Evolutionary conservation across 2,888 invertebrate species (phyloP), one percentile per base, ranked within the genome.

Genomic region (Carabus problematicus): DNA sequence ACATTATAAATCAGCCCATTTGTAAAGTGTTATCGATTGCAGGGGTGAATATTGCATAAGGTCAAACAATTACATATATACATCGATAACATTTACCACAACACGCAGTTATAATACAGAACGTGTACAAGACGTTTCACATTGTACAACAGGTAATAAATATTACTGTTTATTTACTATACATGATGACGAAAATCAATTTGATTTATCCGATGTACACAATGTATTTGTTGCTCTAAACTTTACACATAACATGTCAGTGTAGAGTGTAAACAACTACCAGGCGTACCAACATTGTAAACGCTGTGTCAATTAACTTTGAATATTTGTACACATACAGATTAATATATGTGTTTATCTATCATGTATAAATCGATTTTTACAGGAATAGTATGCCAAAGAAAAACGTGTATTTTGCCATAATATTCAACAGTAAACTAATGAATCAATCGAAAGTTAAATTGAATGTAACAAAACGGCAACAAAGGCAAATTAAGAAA

Each of bases 41-140:
- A 8, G 39, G 19, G 42, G n/a, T 67, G 14, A 60, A 67, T 60
- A 40, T 67, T 67, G 60, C 40, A 67, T 54, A 47, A 67, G 19
- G 54, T 52, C 58, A 40, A 54, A 60, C 43, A 67, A 67, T 60
- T 67, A 67, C 67, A 66, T 67, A 67, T 60, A 67, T 67, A 29
- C 29, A 67, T 67, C 42, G 67, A 67, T 60, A 54, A 14, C 52
- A 43, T 60, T 59, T 49, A 12, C 59, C 16, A 43, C 54, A 16
- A 16, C 9, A 8, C 41, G n/a, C 66, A 66, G 66, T 66, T 39
- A 14, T 66, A 58, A 39, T 39, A 43, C 49, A 41, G 40, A 59
- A 14, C 11, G 43, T 18, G n/a, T 49, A n/a, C 18, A 11, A 49
- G 49, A 39, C 39, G 63, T 54, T 63, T 40, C 29, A 29, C 6